phyloP scores from a whole-genome alignment of 2,797 vertebrate species.

The Apodemus agrarius region DNA sequence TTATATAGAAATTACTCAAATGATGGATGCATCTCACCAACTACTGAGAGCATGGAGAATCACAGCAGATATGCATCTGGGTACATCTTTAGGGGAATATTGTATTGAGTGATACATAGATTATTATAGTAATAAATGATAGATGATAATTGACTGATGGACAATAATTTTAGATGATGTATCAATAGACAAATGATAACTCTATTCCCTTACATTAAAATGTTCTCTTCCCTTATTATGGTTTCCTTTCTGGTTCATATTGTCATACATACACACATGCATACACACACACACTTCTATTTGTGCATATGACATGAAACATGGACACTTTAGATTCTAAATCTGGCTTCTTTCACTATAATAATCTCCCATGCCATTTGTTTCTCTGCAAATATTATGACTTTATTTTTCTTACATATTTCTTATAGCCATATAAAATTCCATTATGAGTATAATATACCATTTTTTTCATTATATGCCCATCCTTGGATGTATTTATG shows the following conservation, averaged over 20 bases:
- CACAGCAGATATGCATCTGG: neutral
- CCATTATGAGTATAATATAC: neutral
- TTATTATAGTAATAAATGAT: neutral
- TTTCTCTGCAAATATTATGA: neutral
- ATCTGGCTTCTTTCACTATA: neutral
- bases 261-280: neutral
- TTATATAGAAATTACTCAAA: neutral
- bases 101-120: neutral
- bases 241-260: neutral
- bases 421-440: neutral
- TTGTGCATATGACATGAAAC: neutral
- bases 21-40: neutral
- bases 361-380: neutral
- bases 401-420: neutral
- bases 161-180: neutral
- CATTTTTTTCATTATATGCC: neutral
- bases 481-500: neutral
- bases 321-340: neutral
- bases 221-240: neutral
- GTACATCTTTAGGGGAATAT: no score
- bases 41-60: neutral
- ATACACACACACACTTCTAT: neutral
- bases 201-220: neutral
- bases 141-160: neutral
- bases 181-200: neutral